These are phyloP conservation scores for Hofmannophila pseudospretella DNA, from an alignment of 2,888 invertebrate species.

Conservation along the genomic window DNA sequence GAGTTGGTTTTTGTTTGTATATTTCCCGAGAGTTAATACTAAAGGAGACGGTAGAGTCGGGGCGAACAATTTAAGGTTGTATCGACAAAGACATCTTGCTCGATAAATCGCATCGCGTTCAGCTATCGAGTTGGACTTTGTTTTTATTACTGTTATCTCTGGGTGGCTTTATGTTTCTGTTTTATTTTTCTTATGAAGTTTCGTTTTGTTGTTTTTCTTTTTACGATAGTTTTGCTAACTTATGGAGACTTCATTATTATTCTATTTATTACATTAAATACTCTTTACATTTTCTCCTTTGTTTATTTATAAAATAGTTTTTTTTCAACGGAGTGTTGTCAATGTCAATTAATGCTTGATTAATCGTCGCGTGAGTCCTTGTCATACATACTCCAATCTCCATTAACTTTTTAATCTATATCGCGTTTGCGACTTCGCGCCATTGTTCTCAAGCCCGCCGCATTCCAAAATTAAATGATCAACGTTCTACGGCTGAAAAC, in stretches of 20 bases:
- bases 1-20: constrained; percentile 19
- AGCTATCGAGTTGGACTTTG: constrained; percentile 61
- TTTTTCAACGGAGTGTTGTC: too few relatives aligned
- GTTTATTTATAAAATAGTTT: too few relatives aligned
- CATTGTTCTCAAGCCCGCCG: constrained; percentile 26
- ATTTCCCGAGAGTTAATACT: constrained; percentile 32
- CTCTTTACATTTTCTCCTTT: too few relatives aligned
- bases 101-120: constrained; percentile 65
- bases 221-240: too few relatives aligned
- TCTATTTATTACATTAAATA: too few relatives aligned
- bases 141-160: constrained; percentile 69
- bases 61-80: constrained; percentile 18
- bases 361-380: neutral
- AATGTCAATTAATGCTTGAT: too few relatives aligned
- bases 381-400: neutral
- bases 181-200: neutral
- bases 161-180: constrained; percentile 59
- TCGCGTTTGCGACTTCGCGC: too few relatives aligned
- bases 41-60: constrained; percentile 10
- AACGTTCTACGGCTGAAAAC: constrained; percentile 36
- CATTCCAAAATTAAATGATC: constrained; percentile 46
- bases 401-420: constrained; percentile 12
- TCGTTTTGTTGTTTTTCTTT: neutral
- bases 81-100: constrained; percentile 62
- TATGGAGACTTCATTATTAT: too few relatives aligned